These are phyloP conservation scores for Cecidostiba fungosa DNA, from an alignment of 2,888 invertebrate genomes.

Conservation along the genomic window DNA sequence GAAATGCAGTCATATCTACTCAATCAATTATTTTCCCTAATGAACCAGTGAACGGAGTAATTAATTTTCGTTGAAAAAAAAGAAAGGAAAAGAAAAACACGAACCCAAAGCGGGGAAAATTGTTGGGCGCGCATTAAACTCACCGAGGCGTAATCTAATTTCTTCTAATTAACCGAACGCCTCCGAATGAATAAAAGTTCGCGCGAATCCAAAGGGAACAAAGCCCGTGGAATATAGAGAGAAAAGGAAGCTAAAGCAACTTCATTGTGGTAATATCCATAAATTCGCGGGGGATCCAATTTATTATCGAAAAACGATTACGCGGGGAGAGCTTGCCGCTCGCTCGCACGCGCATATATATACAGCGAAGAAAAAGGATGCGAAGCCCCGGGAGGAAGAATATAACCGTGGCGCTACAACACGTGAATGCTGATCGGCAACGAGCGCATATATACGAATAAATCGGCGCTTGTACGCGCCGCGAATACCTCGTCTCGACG, in stretches of 20 bases:
- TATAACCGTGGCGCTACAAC: conserved; percentile 48
- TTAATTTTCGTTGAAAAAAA: background rate
- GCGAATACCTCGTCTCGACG: conserved; percentile 63
- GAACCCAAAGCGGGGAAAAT: background rate
- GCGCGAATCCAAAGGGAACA: background rate
- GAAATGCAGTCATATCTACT: too few species aligned
- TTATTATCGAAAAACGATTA: conserved; percentile 66
- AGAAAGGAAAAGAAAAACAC: background rate
- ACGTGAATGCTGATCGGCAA: conserved; percentile 51
- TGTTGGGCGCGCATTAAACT: background rate
- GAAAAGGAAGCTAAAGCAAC: conserved; percentile 24
- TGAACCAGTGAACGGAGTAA: background rate
- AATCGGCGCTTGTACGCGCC: conserved; percentile 59
- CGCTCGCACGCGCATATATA: too few species aligned
- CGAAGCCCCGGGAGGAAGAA: conserved; percentile 50
- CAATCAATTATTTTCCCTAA: background rate
- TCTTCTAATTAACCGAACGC: conserved; percentile 34
- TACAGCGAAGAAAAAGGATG: conserved; percentile 31
- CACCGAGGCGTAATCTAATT: conserved; percentile 30
- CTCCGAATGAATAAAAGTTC: background rate
- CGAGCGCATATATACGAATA: conserved; percentile 55
- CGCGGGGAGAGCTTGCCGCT: background rate
- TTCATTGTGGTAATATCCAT: conserved; percentile 53
- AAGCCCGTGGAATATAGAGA: background rate
- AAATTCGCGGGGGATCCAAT: conserved; percentile 54